Evolutionary conservation across 1,140 invertebrate genomes (phyloP).

Genomic region (Ericerus pela): DNA sequence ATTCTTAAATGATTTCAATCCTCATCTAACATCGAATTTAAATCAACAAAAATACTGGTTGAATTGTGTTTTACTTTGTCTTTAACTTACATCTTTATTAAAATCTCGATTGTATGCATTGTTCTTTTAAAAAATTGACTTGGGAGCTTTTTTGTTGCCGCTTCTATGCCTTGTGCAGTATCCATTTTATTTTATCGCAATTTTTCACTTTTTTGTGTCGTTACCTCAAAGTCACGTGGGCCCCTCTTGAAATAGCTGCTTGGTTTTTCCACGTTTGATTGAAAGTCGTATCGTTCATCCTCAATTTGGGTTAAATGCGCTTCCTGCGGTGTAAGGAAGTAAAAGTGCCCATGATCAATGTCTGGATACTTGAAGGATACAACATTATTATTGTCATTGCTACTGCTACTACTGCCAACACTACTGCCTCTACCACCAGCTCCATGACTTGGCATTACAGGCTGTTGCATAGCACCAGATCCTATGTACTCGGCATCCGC

Average conservation of each 20-base stretch:
- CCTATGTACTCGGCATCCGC: constrained; percentile 38
- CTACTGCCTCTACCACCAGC: background rate
- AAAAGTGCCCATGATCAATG: constrained; percentile 50
- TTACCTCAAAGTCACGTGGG: no score
- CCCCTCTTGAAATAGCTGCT: background rate
- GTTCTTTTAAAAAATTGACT: no score
- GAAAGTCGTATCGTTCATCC: background rate
- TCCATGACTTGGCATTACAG: background rate
- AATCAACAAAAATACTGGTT: no score
- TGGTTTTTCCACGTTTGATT: background rate
- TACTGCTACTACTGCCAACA: background rate
- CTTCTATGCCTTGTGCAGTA: no score
- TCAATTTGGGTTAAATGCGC: constrained; percentile 2
- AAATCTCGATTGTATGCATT: no score
- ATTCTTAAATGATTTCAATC: no score
- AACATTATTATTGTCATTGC: constrained; percentile 31
- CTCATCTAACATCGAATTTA: no score
- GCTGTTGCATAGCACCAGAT: constrained; percentile 6
- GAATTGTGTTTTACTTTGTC: no score
- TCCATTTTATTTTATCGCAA: no score
- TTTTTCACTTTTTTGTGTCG: no score
- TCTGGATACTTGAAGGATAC: constrained; percentile 53
- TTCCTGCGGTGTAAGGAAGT: constrained; percentile 52
- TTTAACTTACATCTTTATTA: no score
- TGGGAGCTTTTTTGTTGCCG: no score